phyloP scores from a whole-genome alignment of 1,140 invertebrate genomes.

The Dendroctonus ponderosae region DNA sequence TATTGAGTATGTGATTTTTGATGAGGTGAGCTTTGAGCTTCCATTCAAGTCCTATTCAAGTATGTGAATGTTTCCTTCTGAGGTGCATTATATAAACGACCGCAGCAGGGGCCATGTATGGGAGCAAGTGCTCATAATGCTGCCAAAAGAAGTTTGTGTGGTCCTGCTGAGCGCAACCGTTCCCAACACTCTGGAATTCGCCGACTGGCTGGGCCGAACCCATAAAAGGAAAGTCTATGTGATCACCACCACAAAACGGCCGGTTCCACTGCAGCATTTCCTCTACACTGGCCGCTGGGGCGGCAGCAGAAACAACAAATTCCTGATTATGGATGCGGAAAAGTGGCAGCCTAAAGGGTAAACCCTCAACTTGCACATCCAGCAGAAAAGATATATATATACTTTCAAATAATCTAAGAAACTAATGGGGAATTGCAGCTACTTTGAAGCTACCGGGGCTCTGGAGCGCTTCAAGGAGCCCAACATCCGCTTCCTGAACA shows the following conservation, averaged over 20 bases:
- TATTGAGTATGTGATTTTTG: slow-evolving; percentile 98
- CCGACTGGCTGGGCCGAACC: slow-evolving; percentile 94
- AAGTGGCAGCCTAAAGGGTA: slow-evolving; percentile 67
- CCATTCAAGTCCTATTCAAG: neutral
- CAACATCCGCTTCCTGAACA: slow-evolving; percentile 41
- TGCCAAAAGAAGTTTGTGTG: slow-evolving; percentile 92
- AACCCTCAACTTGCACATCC: slow-evolving; percentile 33
- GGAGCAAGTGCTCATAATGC: slow-evolving; percentile 95
- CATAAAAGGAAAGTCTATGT: slow-evolving; percentile 93
- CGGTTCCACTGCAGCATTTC: slow-evolving; percentile 93
- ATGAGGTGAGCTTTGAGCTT: slow-evolving; percentile 64
- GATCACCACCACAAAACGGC: slow-evolving; percentile 89
- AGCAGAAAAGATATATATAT: slow-evolving; percentile 5
- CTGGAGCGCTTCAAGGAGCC: slow-evolving; percentile 37
- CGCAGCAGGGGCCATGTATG: slow-evolving; percentile 97
- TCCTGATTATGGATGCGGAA: slow-evolving; percentile 79
- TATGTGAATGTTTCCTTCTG: neutral
- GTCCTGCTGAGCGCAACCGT: slow-evolving; percentile 98
- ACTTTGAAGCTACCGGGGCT: slow-evolving; percentile 37
- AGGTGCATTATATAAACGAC: slow-evolving; percentile 98
- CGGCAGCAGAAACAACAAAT: slow-evolving; percentile 61
- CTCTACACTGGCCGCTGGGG: slow-evolving; percentile 74
- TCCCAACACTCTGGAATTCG: slow-evolving; percentile 94
- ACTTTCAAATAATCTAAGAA: neutral
- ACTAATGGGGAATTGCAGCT: slow-evolving; percentile 38